phyloP scores from a whole-genome alignment of 1,140 invertebrate species.

The Drosophila sucinea region DNA sequence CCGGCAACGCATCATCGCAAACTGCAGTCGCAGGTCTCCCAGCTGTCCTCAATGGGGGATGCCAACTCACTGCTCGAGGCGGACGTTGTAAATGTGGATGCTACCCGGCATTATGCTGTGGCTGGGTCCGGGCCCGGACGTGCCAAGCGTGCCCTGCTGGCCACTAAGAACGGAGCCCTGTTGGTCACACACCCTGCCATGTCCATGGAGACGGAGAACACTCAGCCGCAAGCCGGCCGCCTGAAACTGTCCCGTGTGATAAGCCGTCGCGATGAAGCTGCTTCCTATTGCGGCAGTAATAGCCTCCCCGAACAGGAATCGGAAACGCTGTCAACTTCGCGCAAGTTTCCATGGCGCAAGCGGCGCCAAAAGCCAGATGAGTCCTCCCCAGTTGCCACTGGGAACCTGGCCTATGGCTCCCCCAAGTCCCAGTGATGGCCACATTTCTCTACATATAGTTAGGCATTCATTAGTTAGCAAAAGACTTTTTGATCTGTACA shows the following conservation, averaged over 20 bases:
- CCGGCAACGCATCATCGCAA: constrained; percentile 52
- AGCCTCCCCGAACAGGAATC: constrained; percentile 61
- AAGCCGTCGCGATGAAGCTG: constrained; percentile 65
- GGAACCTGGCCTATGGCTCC: constrained; percentile 48
- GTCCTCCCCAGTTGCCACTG: constrained; percentile 16
- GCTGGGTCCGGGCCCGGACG: constrained; percentile 24
- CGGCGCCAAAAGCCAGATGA: constrained; percentile 53
- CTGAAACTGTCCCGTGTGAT: constrained; percentile 74
- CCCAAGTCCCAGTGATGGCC: constrained; percentile 67
- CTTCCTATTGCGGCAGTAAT: constrained; percentile 49
- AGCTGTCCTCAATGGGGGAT: constrained; percentile 56
- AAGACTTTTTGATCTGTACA: constrained; percentile 52
- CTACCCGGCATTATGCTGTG: constrained; percentile 21
- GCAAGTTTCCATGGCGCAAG: constrained; percentile 67
- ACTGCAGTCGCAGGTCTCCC: constrained; percentile 62
- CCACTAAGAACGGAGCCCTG: constrained; percentile 67
- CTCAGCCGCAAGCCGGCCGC: constrained; percentile 45
- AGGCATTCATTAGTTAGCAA: constrained; percentile 51
- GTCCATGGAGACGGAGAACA: constrained; percentile 23
- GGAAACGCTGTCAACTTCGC: constrained; percentile 24
- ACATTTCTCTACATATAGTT: constrained; percentile 34
- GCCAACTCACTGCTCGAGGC: constrained; percentile 57
- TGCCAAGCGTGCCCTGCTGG: constrained; percentile 56
- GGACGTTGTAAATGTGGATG: constrained; percentile 44
- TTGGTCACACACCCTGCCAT: constrained; percentile 39